Evolutionary conservation across 37 sponge, comb jelly and placozoan genomes (phyloP), one percentile per base, ranked within the genome.

Genomic region (Ianthella basta): DNA sequence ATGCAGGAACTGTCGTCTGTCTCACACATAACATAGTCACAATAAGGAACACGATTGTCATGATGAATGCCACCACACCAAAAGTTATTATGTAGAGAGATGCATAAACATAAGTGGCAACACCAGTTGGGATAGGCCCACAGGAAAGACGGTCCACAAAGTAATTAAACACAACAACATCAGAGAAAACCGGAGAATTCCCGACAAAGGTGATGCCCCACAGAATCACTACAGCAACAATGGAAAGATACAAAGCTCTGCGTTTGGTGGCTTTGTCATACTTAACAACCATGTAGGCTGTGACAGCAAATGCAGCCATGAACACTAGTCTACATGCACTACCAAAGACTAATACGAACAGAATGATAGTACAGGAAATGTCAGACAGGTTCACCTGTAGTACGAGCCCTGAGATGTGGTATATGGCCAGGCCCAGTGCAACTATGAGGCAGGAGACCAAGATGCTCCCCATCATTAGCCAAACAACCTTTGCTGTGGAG

Each of bases 231-330:
- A 69, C 70, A 30, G 1, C 4, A 32, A 30, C 34, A 30, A 69
- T 1, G 2, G 34, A 30, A 32, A 69, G 32, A 44, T 44, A 44
- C 50, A 3, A 3, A 1, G 29, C 18, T 18, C 18, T 32, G 29
- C 34, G 29, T 35, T 24, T 24, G 12, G 35, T 29, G 32, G 35
- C 19, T 16, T 69, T 5, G 4, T 29, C 15, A 6, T 35, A 30
- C 34, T 35, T n/a, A 3, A 69, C 35, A 10, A 30, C 34, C 33
- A 6, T 69, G 70, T 34, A 69, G 19, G 27, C 34, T 18, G 34
- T 69, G 4, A 16, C 70, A n/a, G 70, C 70, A 30, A 69, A 69
- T 32, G 70, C 6, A 1, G 70, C 34, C 70, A 69, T 69, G 70
- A 30, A 69, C 35, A 69, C 18, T 33, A 69, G 35, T 32, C 70